Conservation (phyloP, 2,113 vertebrate species). For the Actenoides hombroni region DNA sequence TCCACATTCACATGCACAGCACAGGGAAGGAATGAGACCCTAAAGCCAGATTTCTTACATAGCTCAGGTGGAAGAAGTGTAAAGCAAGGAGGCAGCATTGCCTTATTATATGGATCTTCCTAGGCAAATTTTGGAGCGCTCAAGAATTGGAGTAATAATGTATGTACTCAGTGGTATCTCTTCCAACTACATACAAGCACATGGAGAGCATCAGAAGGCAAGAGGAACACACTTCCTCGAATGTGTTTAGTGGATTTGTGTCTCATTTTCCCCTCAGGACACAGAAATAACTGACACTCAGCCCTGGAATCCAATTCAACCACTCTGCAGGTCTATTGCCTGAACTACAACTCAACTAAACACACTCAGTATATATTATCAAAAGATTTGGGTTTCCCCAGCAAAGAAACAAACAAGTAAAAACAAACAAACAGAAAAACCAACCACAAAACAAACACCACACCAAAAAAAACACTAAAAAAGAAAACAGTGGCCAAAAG, state of each 20-base stretch:
- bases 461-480: neutral
- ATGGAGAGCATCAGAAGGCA: neutral
- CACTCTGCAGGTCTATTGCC: neutral
- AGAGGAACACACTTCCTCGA: neutral
- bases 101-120: neutral
- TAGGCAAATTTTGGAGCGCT: neutral
- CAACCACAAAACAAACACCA: neutral
- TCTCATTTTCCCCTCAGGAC: neutral
- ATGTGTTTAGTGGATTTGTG: neutral
- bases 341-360: neutral
- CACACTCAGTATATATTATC: neutral
- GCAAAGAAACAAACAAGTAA: neutral
- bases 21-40: neutral
- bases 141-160: neutral
- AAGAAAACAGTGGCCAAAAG: neutral
- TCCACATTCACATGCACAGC: rapidly evolving
- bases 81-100: neutral
- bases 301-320: neutral
- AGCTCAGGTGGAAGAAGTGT: too few relatives aligned
- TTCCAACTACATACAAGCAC: too few relatives aligned
- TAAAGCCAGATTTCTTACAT: neutral
- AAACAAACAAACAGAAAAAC: neutral
- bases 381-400: neutral
- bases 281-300: neutral
- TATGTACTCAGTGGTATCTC: too few relatives aligned